These are phyloP conservation scores for Paratilapia polleni DNA, from an alignment of 2,113 vertebrate genomes.

Conservation along the genomic window DNA sequence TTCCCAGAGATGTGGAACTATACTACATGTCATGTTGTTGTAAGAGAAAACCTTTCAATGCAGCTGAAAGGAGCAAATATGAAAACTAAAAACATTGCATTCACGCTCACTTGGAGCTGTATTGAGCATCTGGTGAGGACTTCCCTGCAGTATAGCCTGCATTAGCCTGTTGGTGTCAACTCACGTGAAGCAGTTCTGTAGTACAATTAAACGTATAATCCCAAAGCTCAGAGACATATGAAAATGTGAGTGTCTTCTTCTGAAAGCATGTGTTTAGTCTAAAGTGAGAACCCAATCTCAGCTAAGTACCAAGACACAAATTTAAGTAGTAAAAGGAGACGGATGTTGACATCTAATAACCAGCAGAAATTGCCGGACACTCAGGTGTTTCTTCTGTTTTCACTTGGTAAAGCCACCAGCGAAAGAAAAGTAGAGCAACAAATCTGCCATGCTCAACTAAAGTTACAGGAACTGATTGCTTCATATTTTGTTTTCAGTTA, in stretches of 20 bases:
- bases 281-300: not conserved
- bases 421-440: not conserved
- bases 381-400: not conserved
- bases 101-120: conserved; percentile 59
- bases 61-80: conserved; percentile 63
- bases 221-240: rapidly evolving
- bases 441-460: not conserved
- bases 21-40: conserved; percentile 51
- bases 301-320: not conserved
- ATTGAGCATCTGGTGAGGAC: conserved; percentile 42
- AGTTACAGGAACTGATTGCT: conserved; percentile 9
- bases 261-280: not conserved
- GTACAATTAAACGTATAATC: not conserved
- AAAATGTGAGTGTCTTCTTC: not conserved
- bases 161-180: not conserved
- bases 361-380: not conserved
- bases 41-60: conserved; percentile 75
- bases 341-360: not conserved
- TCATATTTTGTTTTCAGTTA: conserved; percentile 6
- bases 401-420: not conserved
- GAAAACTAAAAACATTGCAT: conserved; percentile 71
- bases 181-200: not conserved
- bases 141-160: not conserved
- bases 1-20: conserved; percentile 4
- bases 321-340: not conserved